A percentile compares a stretch with the other conserved stretches of the same genome.
These are phyloP conservation scores for Amblyjoppa fuscipennis DNA, from an alignment of 2,888 invertebrate species.

Conservation along the genomic window DNA sequence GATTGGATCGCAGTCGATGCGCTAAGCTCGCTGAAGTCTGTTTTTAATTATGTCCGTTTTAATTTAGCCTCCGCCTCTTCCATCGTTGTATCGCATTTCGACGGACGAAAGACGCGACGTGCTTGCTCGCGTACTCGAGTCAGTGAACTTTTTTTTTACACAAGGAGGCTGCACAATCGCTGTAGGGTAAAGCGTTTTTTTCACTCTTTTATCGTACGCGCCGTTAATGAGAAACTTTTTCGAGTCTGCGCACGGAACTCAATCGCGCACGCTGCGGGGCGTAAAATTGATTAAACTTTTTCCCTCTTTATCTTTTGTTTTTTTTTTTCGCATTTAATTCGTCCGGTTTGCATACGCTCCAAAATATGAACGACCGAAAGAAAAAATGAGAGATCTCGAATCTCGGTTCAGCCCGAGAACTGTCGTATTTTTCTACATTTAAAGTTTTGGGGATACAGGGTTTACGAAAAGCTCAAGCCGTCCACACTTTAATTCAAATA, in stretches of 20 bases:
- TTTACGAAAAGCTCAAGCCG: constrained; percentile 10
- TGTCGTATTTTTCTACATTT: neutral
- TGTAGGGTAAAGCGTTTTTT: constrained; percentile 49
- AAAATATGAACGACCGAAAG: neutral
- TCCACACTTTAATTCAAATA: constrained; percentile 3
- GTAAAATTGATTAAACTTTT: neutral
- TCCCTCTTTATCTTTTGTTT: neutral
- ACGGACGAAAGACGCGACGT: constrained; percentile 26
- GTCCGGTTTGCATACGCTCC: neutral
- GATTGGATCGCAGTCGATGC: neutral
- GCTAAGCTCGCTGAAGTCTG: neutral
- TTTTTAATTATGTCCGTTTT: neutral
- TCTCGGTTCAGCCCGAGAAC: neutral
- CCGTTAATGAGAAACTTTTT: constrained; percentile 30
- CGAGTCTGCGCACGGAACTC: neutral
- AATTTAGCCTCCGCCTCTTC: constrained; percentile 26
- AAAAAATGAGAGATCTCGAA: neutral
- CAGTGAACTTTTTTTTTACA: constrained; percentile 46
- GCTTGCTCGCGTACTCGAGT: neutral
- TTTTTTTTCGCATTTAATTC: neutral
- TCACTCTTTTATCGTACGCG: constrained; percentile 47
- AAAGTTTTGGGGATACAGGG: neutral
- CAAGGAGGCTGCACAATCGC: constrained; percentile 65
- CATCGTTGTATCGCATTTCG: neutral
- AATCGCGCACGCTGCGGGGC: neutral